A percentile compares a stretch with the other conserved stretches of the same genome.
These are phyloP conservation scores for Riparia riparia DNA, from an alignment of 2,113 vertebrate species.

Conservation along the genomic window DNA sequence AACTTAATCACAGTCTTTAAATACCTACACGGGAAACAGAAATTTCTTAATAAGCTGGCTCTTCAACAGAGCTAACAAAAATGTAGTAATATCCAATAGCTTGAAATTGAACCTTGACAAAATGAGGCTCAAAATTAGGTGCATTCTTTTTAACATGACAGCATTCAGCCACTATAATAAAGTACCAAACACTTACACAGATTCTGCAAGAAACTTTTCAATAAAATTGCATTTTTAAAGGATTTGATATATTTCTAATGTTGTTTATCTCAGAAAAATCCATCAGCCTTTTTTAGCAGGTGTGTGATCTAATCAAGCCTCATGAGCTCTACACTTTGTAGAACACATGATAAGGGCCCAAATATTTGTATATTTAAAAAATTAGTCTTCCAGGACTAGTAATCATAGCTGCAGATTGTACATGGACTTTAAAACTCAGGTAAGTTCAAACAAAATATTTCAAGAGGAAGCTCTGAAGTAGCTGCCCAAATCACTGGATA, in stretches of 20 bases:
- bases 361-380: background rate
- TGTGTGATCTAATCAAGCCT: background rate
- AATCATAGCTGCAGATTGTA: background rate
- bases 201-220: background rate
- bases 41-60: background rate
- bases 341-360: background rate
- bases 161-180: background rate
- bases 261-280: background rate
- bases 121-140: conserved; percentile 1
- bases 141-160: background rate
- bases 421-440: background rate
- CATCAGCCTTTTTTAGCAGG: background rate
- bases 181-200: background rate
- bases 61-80: background rate
- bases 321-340: background rate
- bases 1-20: conserved; percentile 11
- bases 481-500: background rate
- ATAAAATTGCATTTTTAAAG: background rate
- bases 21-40: conserved; percentile 8
- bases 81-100: background rate
- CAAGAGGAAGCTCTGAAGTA: background rate
- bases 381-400: background rate
- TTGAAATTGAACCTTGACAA: conserved; percentile 9
- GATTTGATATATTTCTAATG: background rate
- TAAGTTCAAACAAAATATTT: background rate